Percentiles rank a stretch among this genome's conserved stretches.
These are phyloP conservation scores for Periophthalmus magnuspinnatus DNA, from an alignment of 2,797 vertebrate genomes.

Conservation along the genomic window DNA sequence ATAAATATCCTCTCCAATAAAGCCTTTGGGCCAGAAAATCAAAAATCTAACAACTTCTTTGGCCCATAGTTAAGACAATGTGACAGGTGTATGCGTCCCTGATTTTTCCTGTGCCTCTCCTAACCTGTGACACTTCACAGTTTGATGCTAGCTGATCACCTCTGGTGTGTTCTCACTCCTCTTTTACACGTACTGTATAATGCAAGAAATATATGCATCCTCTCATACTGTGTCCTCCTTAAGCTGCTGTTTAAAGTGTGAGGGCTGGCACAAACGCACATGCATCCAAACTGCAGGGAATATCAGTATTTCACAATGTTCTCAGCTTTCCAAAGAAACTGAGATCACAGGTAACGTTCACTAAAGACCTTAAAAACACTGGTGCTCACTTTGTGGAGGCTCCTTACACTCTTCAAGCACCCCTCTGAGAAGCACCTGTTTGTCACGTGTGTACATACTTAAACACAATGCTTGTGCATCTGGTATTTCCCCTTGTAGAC, in stretches of 20 bases:
- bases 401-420: conserved; percentile 33
- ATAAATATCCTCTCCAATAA: too few relatives aligned
- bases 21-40: too few relatives aligned
- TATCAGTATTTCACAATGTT: conserved; percentile 56
- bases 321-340: conserved; percentile 58
- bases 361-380: conserved; percentile 66
- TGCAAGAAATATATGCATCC: conserved; percentile 30
- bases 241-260: conserved; percentile 14
- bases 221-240: conserved; percentile 5
- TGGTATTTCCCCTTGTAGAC: conserved; percentile 10
- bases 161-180: conserved; percentile 52
- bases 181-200: conserved; percentile 33
- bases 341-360: conserved; percentile 65
- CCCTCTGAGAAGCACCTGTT: conserved; percentile 26
- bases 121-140: conserved; percentile 34
- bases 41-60: too few relatives aligned
- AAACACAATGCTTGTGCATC: conserved; percentile 9
- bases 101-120: conserved; percentile 31
- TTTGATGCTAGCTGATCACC: conserved; percentile 34
- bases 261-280: conserved; percentile 27
- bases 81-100: conserved; percentile 41
- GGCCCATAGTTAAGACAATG: background rate
- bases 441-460: conserved; percentile 17
- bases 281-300: conserved; percentile 37
- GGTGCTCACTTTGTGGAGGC: conserved; percentile 63